Conservation (phyloP, 2,113 vertebrate genomes). For the Ochotona princeps region DNA sequence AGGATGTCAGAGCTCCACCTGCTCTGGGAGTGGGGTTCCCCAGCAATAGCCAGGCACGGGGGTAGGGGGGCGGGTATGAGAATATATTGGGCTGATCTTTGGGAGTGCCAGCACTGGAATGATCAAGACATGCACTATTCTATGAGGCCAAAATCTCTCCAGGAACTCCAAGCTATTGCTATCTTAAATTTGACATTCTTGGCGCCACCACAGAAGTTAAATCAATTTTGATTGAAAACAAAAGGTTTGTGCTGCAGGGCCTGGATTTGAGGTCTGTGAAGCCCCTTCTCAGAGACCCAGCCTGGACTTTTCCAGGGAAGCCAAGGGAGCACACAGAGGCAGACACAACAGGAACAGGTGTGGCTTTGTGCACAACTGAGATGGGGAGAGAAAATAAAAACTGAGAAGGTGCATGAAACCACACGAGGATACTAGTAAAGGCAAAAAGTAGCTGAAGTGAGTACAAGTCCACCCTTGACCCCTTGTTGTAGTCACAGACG, state of each 20-base stretch:
- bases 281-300: background rate
- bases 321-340: background rate
- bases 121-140: background rate
- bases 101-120: background rate
- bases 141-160: background rate
- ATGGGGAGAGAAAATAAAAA: background rate
- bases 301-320: background rate
- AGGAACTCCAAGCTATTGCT: background rate
- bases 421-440: background rate
- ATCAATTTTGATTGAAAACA: constrained; percentile 43
- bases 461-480: background rate
- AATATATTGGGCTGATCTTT: background rate
- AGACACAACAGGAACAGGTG: background rate
- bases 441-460: rapidly evolving
- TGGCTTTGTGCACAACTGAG: background rate
- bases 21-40: background rate
- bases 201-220: background rate
- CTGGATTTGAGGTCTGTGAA: background rate
- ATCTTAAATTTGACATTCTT: constrained; percentile 14
- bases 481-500: constrained; percentile 65
- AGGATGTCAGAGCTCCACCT: background rate
- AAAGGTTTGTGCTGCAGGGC: background rate
- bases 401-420: background rate
- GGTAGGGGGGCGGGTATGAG: background rate
- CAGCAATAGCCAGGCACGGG: background rate